phyloP scores from a whole-genome alignment of 2,113 vertebrate species.

The Rhinolophus sinicus region DNA sequence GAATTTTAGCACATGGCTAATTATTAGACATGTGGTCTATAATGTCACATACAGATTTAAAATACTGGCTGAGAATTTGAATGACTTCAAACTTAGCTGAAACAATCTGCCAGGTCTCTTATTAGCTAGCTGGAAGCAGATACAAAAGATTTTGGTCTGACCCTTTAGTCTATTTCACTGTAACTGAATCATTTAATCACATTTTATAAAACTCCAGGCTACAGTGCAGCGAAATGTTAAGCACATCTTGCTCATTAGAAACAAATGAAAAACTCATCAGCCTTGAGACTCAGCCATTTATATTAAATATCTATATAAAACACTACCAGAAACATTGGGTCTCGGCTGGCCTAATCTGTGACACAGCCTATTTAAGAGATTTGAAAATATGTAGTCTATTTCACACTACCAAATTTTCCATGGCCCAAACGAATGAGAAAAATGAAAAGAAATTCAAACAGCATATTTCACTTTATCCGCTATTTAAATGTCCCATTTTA shows the following conservation, averaged over 20 bases:
- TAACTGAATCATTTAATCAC: conserved; percentile 75
- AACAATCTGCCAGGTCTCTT: conserved; percentile 57
- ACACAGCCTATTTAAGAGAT: conserved; percentile 42
- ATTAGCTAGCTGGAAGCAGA: conserved; percentile 56
- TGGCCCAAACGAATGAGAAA: conserved; percentile 22
- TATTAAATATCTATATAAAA: conserved; percentile 73
- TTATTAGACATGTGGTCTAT: conserved; percentile 63
- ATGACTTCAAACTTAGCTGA: conserved; percentile 29
- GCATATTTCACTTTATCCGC: conserved; percentile 56
- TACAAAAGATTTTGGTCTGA: conserved; percentile 65
- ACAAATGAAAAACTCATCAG: conserved; percentile 76
- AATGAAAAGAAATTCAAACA: conserved; percentile 55
- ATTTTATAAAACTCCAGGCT: conserved; percentile 71
- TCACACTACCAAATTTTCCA: conserved; percentile 60
- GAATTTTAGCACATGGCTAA: conserved; percentile 59
- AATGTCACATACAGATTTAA: conserved; percentile 45
- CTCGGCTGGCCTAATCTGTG: conserved; percentile 41
- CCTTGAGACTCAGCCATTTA: conserved; percentile 64
- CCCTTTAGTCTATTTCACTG: conserved; percentile 64
- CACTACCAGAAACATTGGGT: neutral
- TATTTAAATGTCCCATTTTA: conserved; percentile 47
- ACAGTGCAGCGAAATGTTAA: conserved; percentile 71
- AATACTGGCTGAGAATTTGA: conserved; percentile 54
- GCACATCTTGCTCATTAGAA: conserved; percentile 74
- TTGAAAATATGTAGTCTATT: conserved; percentile 68